Base-by-base conservation (phyloP, 92 coral and sea anemone species). In the Parazoanthus swiftii region DNA sequence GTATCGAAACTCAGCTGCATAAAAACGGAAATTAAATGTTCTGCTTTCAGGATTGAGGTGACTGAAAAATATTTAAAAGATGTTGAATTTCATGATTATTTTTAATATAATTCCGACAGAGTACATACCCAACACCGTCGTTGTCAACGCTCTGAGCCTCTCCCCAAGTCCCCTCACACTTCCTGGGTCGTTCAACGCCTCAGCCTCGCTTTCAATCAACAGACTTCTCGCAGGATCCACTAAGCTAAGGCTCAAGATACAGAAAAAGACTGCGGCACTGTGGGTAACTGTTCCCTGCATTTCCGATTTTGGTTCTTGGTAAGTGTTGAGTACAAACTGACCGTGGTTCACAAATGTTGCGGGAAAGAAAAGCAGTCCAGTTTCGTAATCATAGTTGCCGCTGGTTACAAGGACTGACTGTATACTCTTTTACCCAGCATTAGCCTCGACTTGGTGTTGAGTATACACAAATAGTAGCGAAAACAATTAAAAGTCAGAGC, bases 301-400 rank as follows among this genome's bases (percentile, higher is more conserved):
- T n/a, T 65, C 88, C 20, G 81, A 81, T 39, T 90, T 39, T 51
- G 95, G 92, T 15, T 90, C 92, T 8, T 92, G 95, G 95, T 85
- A 58, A 76, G 86, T 83, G 29, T 54, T 42, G 39, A 33, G 21
- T 6, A 51, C 86, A 58, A 16, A 11, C 8, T 1, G 11, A 9
- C 14, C 15, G 58, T 9, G 15, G 16, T 2, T 10, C 59, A 54
- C 18, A 18, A 18, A n/a, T n/a, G n/a, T n/a, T n/a, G n/a, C n/a
- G n/a, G n/a, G n/a, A n/a, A n/a, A n/a, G n/a, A n/a, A n/a, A n/a
- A n/a, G n/a, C n/a, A n/a, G n/a, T n/a, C n/a, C n/a, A n/a, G n/a
- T n/a, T n/a, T n/a, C n/a, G n/a, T n/a, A n/a, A n/a, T n/a, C n/a
- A n/a, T n/a, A n/a, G n/a, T n/a, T n/a, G n/a, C n/a, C n/a, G n/a